A percentile compares a stretch with the other conserved stretches of the same genome.
Conservation (phyloP, 2,797 vertebrate genomes). For the Cichlasoma orientale region DNA sequence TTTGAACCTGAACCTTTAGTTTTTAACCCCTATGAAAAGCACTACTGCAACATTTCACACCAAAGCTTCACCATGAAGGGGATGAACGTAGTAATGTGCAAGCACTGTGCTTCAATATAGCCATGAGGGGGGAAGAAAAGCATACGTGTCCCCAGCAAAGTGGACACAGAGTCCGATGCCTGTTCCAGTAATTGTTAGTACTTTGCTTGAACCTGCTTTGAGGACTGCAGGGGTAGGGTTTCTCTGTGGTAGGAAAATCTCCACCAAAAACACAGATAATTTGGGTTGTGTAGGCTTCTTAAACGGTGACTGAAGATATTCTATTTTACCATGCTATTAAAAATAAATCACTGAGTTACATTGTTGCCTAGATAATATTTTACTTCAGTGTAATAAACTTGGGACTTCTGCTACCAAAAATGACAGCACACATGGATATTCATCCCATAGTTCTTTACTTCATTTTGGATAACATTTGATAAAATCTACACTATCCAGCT, state of each 20-base stretch:
- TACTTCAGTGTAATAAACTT: background rate
- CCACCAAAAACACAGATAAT: background rate
- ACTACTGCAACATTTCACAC: constrained; percentile 6
- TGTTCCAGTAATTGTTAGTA: background rate
- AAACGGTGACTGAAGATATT: background rate
- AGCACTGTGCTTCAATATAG: constrained; percentile 14
- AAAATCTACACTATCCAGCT: background rate
- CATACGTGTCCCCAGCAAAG: background rate
- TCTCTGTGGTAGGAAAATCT: background rate
- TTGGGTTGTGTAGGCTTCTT: background rate
- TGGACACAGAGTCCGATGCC: background rate
- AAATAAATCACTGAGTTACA: background rate
- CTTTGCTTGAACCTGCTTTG: constrained; percentile 22
- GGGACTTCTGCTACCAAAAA: background rate
- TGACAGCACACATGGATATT: background rate
- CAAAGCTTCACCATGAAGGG: constrained; percentile 27
- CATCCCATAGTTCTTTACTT: background rate
- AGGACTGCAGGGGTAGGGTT: constrained; percentile 4
- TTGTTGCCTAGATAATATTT: background rate
- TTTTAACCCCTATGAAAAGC: background rate
- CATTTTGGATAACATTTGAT: background rate
- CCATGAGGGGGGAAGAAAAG: background rate
- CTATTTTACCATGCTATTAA: background rate
- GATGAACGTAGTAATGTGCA: constrained; percentile 38
- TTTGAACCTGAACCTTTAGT: constrained; percentile 8